These are phyloP conservation scores for Brotula barbata DNA, from an alignment of 2,797 vertebrate genomes.

Conservation along the genomic window DNA sequence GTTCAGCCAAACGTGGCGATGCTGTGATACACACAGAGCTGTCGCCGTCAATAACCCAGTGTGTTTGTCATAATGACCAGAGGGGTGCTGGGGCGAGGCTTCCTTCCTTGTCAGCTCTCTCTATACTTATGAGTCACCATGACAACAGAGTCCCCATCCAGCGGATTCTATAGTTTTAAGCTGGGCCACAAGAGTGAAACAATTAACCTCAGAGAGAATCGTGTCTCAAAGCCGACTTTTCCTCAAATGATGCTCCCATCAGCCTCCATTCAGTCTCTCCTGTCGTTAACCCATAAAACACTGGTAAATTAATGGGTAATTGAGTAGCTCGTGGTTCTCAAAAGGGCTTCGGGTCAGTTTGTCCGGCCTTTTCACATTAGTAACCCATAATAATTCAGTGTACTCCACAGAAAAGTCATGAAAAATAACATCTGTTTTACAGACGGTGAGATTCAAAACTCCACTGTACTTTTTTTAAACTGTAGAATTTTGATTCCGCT, in stretches of 20 bases:
- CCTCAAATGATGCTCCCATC: slow-evolving; percentile 27
- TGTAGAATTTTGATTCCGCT: no score
- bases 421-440: no score
- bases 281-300: no score
- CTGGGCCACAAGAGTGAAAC: slow-evolving; percentile 53
- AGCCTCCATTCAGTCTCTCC: slow-evolving; percentile 8
- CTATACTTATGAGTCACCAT: slow-evolving; percentile 73
- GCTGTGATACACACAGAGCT: slow-evolving; percentile 41
- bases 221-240: slow-evolving; percentile 17
- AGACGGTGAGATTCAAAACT: no score
- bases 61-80: slow-evolving; percentile 50
- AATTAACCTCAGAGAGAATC: slow-evolving; percentile 19
- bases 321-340: no score
- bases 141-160: slow-evolving; percentile 69
- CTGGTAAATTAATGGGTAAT: no score
- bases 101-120: slow-evolving; percentile 51
- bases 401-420: no score
- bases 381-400: no score
- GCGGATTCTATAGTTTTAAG: slow-evolving; percentile 48
- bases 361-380: no score
- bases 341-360: no score
- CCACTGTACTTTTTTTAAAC: no score
- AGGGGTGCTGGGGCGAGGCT: slow-evolving; percentile 23
- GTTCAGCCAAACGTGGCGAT: slow-evolving; percentile 38
- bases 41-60: slow-evolving; percentile 46